These are phyloP conservation scores for Gouania willdenowi DNA, from an alignment of 2,797 vertebrate genomes.

Conservation along the genomic window DNA sequence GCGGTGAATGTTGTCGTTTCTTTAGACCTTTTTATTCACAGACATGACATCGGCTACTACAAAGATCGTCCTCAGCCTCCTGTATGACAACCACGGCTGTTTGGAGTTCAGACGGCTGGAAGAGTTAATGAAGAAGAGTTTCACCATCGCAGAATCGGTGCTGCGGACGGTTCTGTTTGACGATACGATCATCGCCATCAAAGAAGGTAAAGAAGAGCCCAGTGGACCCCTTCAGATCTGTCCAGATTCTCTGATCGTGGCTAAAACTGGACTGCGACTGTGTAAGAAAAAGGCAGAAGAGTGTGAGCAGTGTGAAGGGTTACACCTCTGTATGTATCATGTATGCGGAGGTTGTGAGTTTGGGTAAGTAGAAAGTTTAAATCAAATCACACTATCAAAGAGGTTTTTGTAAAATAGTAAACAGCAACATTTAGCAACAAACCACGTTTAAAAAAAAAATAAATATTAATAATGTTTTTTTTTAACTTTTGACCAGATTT, in stretches of 20 bases:
- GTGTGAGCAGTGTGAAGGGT: constrained; percentile 60
- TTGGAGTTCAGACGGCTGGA: constrained; percentile 47
- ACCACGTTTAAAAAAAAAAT: too few species aligned
- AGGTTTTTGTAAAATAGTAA: too few species aligned
- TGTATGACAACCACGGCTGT: constrained; percentile 65
- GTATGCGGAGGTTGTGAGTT: constrained; percentile 81
- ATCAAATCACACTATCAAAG: too few species aligned
- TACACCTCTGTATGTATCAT: constrained; percentile 85
- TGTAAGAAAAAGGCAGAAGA: constrained; percentile 61
- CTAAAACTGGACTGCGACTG: constrained; percentile 72
- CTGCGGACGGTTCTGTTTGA: constrained; percentile 47
- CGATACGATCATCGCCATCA: constrained; percentile 39
- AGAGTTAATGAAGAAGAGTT: constrained; percentile 10
- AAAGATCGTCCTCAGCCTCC: constrained; percentile 14
- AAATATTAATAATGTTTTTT: too few species aligned
- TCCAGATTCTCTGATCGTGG: constrained; percentile 52
- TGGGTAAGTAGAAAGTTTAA: constrained; percentile 34
- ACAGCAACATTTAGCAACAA: too few species aligned
- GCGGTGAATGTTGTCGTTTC: background rate
- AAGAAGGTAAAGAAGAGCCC: background rate
- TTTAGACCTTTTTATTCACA: background rate
- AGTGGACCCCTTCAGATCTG: background rate
- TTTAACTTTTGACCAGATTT: too few species aligned
- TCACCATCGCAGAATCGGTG: constrained; percentile 14
- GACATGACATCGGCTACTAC: constrained; percentile 43